These are phyloP conservation scores for Sylvietta virens DNA, from an alignment of 2,113 vertebrate genomes.

Conservation along the genomic window DNA sequence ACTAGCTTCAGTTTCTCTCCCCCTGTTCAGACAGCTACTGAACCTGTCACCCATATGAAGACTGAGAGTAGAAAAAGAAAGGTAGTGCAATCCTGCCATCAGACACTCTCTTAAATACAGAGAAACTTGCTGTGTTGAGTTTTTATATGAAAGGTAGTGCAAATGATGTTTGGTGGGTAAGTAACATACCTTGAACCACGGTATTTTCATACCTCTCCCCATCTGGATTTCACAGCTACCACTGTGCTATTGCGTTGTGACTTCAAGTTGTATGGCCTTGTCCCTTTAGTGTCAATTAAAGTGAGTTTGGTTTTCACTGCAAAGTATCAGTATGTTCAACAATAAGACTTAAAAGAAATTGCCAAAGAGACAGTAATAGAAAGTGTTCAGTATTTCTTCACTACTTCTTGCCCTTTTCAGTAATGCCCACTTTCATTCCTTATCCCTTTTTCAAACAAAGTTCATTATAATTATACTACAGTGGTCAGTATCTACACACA, in stretches of 20 bases:
- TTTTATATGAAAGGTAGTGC: not conserved
- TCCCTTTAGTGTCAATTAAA: not conserved
- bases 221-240: not conserved
- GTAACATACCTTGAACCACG: not conserved
- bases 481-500: not conserved
- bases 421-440: not conserved
- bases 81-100: not conserved
- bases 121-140: not conserved
- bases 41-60: not conserved
- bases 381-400: not conserved
- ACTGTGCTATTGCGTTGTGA: not conserved
- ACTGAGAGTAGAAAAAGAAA: not conserved
- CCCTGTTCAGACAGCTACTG: not conserved
- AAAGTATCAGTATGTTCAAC: not conserved
- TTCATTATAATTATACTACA: not conserved
- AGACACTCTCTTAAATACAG: not conserved
- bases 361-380: not conserved
- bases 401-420: not conserved
- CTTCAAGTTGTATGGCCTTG: accelerated
- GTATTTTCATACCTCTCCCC: not conserved
- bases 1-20: not conserved
- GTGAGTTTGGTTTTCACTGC: not conserved
- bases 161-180: not conserved
- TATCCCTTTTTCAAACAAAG: not conserved
- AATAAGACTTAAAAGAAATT: not conserved